Base-by-base conservation (phyloP, 2,888 invertebrate species). In the Dusona sp. region DNA sequence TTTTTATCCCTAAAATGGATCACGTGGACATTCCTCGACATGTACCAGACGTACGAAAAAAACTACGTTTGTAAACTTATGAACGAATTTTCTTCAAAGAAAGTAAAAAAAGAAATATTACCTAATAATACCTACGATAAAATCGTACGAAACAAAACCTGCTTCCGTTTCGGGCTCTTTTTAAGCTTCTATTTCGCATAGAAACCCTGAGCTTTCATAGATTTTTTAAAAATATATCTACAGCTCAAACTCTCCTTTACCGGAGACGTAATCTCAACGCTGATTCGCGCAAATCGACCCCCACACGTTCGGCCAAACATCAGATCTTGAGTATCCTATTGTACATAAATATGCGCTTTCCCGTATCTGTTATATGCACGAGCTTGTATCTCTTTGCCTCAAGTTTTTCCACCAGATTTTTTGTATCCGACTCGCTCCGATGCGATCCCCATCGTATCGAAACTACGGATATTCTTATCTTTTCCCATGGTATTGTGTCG, bases 401-500 rank as follows among this genome's bases (percentile, higher is more conserved):
- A 48, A 94, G 90, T 79, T 93, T 94, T 29, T 92, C 91, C 64
- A 93, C 90, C 83, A 94, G 90, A 84, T 79, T 91, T 79, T 91
- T 92, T n/a, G 91, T 93, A 74, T 94, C 94, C 16, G 88, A 82
- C 65, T 93, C 93, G 79, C 89, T 93, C 45, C 92, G 93, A 70
- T 93, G 92, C 19, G 91, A 87, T 64, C 91, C 92, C 93, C 93
- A 93, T 36, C 94, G 93, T 48, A 94, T 93, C 75, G 94, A 93
- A 70, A 94, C 83, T 25, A 92, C 90, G 22, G 92, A 92, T 91
- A 94, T 93, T 83, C 92, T 91, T 79, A 93, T 92, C 72, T 91
- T 89, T 45, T 93, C 93, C 94, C 94, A 93, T 8, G 94, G 94
- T 78, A 94, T 93, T 48, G 94, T 93, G 80, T 94, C 94, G 79